phyloP scores from a whole-genome alignment of 2,888 invertebrate genomes.

The Luffia ferchaultella region DNA sequence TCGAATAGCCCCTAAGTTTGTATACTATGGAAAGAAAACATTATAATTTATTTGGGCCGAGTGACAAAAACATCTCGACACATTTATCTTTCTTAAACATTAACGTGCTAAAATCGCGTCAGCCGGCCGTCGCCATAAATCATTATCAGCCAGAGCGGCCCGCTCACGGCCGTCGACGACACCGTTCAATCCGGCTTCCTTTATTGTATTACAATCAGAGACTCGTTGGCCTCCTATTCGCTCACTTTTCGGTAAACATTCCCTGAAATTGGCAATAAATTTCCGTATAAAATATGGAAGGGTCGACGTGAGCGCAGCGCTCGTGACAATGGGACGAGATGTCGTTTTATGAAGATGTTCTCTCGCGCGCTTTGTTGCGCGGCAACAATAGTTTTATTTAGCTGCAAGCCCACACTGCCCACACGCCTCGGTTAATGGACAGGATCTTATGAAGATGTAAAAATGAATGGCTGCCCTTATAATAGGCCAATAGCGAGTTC shows the following conservation, averaged over 20 bases:
- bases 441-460: constrained; percentile 58
- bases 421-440: constrained; percentile 61
- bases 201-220: constrained; percentile 63
- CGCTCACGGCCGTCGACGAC: constrained; percentile 19
- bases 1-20: constrained; percentile 13
- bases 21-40: constrained; percentile 19
- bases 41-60: constrained; percentile 33
- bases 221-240: constrained; percentile 58
- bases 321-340: constrained; percentile 43
- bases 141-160: constrained; percentile 56
- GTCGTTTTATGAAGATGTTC: constrained; percentile 60
- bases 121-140: constrained; percentile 56
- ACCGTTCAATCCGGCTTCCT: constrained; percentile 50
- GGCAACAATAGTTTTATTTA: constrained; percentile 63
- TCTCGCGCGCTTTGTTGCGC: constrained; percentile 55
- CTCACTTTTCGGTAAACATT: constrained; percentile 58
- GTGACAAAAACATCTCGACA: constrained; percentile 35
- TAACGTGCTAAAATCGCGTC: constrained; percentile 51
- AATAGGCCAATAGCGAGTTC: constrained; percentile 61
- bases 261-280: constrained; percentile 62
- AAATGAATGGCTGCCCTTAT: constrained; percentile 53
- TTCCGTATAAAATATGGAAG: constrained; percentile 47
- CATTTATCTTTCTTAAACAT: constrained; percentile 55
- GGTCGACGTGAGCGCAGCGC: constrained; percentile 32
- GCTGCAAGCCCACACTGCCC: constrained; percentile 57